Evolutionary conservation across 2,797 vertebrate genomes (phyloP).

Genomic region (Onychomys leucogaster): DNA sequence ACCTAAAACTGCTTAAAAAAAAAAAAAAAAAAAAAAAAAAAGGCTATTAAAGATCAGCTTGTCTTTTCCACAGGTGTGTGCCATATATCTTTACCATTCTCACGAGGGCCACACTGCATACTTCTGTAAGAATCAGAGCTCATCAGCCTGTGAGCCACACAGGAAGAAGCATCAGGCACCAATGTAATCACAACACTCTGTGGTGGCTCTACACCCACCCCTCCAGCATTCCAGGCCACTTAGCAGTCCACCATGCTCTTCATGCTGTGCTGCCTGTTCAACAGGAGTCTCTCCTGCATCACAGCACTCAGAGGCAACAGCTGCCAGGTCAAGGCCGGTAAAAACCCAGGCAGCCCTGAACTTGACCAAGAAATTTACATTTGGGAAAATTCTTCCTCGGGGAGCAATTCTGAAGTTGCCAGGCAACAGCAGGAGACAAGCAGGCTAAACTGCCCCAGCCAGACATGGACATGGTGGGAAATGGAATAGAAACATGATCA

Average conservation of each 20-base stretch:
- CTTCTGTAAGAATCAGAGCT: not conserved
- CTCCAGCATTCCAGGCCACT: not conserved
- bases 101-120: not conserved
- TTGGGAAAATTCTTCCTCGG: not conserved
- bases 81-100: too few species aligned
- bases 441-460: not conserved
- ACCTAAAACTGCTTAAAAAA: not conserved
- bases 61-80: not conserved
- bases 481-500: not conserved
- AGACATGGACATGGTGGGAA: not conserved
- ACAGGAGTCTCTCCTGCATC: not conserved
- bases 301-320: not conserved
- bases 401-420: not conserved
- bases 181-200: not conserved
- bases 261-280: rapidly evolving
- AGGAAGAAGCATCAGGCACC: not conserved
- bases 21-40: not conserved
- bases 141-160: not conserved
- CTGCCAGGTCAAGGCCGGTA: not conserved
- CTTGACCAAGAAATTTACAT: not conserved
- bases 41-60: not conserved
- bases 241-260: rapidly evolving
- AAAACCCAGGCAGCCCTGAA: not conserved
- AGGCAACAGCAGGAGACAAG: not conserved
- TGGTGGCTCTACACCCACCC: not conserved